These are phyloP conservation scores for Muscina levida DNA, from an alignment of 2,888 invertebrate species.

Conservation along the genomic window DNA sequence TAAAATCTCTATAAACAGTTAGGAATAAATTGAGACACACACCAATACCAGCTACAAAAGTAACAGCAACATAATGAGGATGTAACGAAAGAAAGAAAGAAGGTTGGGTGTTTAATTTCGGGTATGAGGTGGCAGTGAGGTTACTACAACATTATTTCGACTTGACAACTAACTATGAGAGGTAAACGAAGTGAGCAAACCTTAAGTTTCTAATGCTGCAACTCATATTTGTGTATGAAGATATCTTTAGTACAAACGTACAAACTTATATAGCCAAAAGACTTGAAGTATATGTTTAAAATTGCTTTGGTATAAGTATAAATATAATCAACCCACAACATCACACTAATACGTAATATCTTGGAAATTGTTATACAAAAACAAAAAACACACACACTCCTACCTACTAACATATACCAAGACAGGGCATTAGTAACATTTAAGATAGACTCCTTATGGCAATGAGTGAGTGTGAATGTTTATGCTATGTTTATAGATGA, in stretches of 20 bases:
- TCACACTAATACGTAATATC: conserved; percentile 70
- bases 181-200: conserved; percentile 58
- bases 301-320: neutral
- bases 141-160: no score
- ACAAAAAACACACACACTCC: conserved; percentile 45
- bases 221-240: neutral
- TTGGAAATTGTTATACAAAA: conserved; percentile 39
- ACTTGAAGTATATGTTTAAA: conserved; percentile 26
- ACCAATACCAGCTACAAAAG: neutral
- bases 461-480: conserved; percentile 14
- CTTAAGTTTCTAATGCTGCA: conserved; percentile 41
- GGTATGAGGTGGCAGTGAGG: neutral
- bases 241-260: neutral
- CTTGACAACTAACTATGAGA: conserved; percentile 53
- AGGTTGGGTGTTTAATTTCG: neutral
- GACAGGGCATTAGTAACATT: conserved; percentile 36
- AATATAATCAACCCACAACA: conserved; percentile 51
- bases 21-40: conserved; percentile 58
- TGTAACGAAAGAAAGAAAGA: neutral
- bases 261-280: conserved; percentile 9
- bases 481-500: conserved; percentile 12
- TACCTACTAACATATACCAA: conserved; percentile 38
- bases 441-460: conserved; percentile 9
- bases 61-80: conserved; percentile 12
- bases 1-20: neutral